Percentiles rank a stretch among this genome's conserved stretches.
Evolutionary conservation across 2,797 vertebrate species (phyloP).

Genomic region (Cyprinodon diabolis): DNA sequence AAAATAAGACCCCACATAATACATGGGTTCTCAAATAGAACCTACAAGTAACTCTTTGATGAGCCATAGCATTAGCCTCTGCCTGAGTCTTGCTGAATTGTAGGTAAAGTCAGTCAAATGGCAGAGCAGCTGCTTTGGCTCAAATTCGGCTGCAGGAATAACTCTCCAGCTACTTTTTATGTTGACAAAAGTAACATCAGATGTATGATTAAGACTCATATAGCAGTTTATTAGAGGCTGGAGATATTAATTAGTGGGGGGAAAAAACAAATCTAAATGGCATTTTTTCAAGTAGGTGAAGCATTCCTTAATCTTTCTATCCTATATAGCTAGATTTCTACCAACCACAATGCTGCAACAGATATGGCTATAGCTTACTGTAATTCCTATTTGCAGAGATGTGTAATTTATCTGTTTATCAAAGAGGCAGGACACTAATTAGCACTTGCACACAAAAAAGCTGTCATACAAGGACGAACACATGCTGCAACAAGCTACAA

Average conservation of each 20-base stretch:
- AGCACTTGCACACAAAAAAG: conserved; percentile 19
- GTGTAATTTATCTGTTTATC: conserved; percentile 30
- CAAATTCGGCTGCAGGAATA: too few species aligned
- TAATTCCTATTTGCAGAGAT: conserved; percentile 12
- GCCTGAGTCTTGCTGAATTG: conserved; percentile 46
- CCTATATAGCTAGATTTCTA: conserved; percentile 32
- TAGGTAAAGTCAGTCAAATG: conserved; percentile 58
- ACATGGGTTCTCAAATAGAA: not conserved
- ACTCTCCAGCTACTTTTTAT: not conserved
- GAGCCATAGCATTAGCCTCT: conserved; percentile 55
- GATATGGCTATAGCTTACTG: not conserved
- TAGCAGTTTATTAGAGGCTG: not conserved
- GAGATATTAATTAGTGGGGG: not conserved
- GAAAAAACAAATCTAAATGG: too few species aligned
- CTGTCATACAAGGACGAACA: conserved; percentile 28
- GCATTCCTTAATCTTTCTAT: conserved; percentile 34
- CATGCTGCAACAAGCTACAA: conserved; percentile 14
- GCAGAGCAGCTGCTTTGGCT: conserved; percentile 46
- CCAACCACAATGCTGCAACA: conserved; percentile 1
- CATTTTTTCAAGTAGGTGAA: conserved; percentile 7
- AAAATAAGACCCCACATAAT: not conserved
- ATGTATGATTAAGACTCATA: not conserved
- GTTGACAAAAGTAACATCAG: not conserved
- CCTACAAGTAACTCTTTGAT: conserved; percentile 2
- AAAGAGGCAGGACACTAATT: conserved; percentile 29